Base-by-base conservation (phyloP, 2,113 vertebrate genomes). In the Planiliza haematocheilus region DNA sequence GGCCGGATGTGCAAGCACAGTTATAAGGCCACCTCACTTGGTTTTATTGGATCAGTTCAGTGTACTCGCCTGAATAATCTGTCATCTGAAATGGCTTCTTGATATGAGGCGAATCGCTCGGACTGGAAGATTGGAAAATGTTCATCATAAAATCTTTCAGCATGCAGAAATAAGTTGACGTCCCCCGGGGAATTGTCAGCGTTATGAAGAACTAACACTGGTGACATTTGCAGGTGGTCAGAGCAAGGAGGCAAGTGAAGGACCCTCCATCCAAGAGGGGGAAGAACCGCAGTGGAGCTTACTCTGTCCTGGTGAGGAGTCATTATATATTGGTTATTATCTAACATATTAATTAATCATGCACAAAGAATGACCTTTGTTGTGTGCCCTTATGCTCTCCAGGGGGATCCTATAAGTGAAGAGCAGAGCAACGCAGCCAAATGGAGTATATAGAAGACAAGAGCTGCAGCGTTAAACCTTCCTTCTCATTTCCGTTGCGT, bases 161-260 rank as follows among this genome's bases (percentile, higher is more conserved):
- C 11, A n/a, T 36, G 17, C 48, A 42, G 1, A 45, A 38, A 45
- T 37, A 41, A 16, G 34, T 16, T 57, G 8, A 16, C 13, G 17
- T 20, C 38, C 18, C 20, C 21, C 2, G 9, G 42, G 34, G 14
- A 65, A 53, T 37, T 56, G 43, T 42, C 18, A 66, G 6, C 18
- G 9, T 10, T 10, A 18, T 24, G 9, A 38, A 50, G 4, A 17
- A 39, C 17, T 20, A 9, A 38, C 17, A 12, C 0, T 11, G 5
- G 14, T 21, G 2, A 41, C 37, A 9, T 38, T 65, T 76, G 12
- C 63, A 93, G 92, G 81, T 93, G 30, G 80, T 7, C n/a, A 77
- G 92, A 80, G 91, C 57, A 4, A 88, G 81, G 61, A 88, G 92
- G 63, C 91, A 92, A 74, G 66, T 89, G 67, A 84, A 86, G 63